phyloP scores from a whole-genome alignment of 2,113 vertebrate genomes.

The Drymodes brunneopygia region DNA sequence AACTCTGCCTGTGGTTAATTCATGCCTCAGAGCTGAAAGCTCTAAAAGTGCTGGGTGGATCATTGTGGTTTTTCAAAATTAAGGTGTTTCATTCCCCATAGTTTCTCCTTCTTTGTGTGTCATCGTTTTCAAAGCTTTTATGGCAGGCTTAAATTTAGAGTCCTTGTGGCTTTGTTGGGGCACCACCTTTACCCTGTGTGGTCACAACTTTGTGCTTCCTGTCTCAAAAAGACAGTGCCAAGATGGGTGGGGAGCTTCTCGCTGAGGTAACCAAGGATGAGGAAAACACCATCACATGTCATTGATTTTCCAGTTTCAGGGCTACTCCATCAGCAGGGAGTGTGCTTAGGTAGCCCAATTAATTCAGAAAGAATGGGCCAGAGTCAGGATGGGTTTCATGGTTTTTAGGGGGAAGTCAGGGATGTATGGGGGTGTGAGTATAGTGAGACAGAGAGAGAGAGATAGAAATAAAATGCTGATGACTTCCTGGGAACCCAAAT shows the following conservation, averaged over 20 bases:
- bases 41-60: constrained; percentile 54
- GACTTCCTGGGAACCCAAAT: not conserved
- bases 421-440: not conserved
- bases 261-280: not conserved
- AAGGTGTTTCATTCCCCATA: constrained; percentile 51
- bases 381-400: not conserved
- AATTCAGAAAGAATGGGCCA: not conserved
- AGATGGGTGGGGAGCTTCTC: not conserved
- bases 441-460: not conserved
- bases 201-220: constrained; percentile 30
- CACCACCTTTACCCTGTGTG: constrained; percentile 30
- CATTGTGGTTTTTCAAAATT: constrained; percentile 57
- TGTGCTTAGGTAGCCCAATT: not conserved
- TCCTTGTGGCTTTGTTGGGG: constrained; percentile 27
- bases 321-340: not conserved
- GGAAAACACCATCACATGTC: not conserved
- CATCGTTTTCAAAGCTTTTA: constrained; percentile 62
- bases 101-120: constrained; percentile 53
- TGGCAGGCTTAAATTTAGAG: constrained; percentile 49
- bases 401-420: not conserved
- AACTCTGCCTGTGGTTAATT: constrained; percentile 44
- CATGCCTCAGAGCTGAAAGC: constrained; percentile 51
- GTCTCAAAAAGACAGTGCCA: not conserved
- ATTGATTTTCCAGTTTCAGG: not conserved
- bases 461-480: not conserved